Evolutionary conservation across 2,888 invertebrate genomes (phyloP).

Genomic region (Dinocampus coccinellae): DNA sequence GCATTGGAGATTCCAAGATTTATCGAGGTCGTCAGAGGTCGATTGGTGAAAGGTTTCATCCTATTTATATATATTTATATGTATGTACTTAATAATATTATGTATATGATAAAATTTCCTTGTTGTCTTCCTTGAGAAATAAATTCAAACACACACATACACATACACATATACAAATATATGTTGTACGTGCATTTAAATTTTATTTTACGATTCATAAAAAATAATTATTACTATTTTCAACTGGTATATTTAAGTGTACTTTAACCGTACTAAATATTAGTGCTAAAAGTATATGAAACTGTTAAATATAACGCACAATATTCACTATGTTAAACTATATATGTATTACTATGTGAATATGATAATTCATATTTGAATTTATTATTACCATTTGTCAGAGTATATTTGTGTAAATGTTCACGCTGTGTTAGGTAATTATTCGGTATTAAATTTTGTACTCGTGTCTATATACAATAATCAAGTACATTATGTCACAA

Average conservation of each 20-base stretch:
- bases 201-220: constrained; percentile 17
- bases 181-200: neutral
- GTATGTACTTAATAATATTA: neutral
- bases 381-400: neutral
- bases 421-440: constrained; percentile 13
- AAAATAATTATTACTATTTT: constrained; percentile 14
- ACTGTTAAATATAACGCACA: neutral
- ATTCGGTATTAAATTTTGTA: constrained; percentile 10
- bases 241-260: neutral
- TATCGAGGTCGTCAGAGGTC: constrained; percentile 44
- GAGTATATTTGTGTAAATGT: too few species aligned
- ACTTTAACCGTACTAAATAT: neutral
- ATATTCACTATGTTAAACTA: neutral
- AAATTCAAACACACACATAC: neutral
- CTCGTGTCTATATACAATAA: too few species aligned
- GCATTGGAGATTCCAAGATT: constrained; percentile 39
- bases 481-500: too few species aligned
- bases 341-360: neutral
- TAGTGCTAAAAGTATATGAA: constrained; percentile 5
- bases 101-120: constrained; percentile 1
- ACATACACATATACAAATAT: neutral
- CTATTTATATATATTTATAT: neutral
- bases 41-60: constrained; percentile 43
- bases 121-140: constrained; percentile 15
- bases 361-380: constrained; percentile 11